These are phyloP conservation scores for Itoplectis maculator DNA, from an alignment of 2,888 invertebrate genomes.

Conservation along the genomic window DNA sequence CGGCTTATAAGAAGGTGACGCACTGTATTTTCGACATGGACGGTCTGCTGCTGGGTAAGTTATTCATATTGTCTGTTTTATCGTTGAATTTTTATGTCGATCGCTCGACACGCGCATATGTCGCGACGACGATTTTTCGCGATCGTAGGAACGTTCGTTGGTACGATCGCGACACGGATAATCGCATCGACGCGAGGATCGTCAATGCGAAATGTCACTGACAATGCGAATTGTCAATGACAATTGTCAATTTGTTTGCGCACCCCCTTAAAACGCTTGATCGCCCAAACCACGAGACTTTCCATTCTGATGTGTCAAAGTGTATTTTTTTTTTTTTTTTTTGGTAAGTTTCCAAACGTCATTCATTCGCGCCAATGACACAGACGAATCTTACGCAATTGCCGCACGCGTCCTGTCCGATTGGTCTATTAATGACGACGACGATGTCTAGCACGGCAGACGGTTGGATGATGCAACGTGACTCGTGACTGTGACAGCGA, in stretches of 20 bases:
- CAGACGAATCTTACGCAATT: slow-evolving; percentile 27
- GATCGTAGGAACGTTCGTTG: slow-evolving; percentile 17
- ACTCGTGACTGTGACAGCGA: not conserved
- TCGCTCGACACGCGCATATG: too few species aligned
- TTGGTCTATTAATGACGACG: not conserved
- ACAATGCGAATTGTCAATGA: not conserved
- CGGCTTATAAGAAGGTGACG: slow-evolving; percentile 77
- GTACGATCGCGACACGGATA: not conserved
- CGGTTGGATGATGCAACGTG: slow-evolving; percentile 30
- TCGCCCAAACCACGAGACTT: slow-evolving; percentile 9
- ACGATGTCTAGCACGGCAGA: not conserved
- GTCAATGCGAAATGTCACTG: not conserved
- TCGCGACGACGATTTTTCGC: not conserved
- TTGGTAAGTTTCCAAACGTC: slow-evolving; percentile 48
- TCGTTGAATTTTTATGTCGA: too few species aligned
- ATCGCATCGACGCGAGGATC: not conserved
- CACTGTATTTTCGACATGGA: slow-evolving; percentile 83
- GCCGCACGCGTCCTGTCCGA: not conserved
- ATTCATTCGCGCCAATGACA: slow-evolving; percentile 17
- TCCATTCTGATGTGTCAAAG: slow-evolving; percentile 19
- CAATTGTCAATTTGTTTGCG: slow-evolving; percentile 1
- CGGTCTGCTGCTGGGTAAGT: slow-evolving; percentile 80
- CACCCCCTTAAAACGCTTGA: not conserved
- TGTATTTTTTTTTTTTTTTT: not conserved
- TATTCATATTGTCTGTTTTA: slow-evolving; percentile 1